Base-by-base conservation (phyloP, 1,140 invertebrate species). In the Phenacoccus solenopsis region DNA sequence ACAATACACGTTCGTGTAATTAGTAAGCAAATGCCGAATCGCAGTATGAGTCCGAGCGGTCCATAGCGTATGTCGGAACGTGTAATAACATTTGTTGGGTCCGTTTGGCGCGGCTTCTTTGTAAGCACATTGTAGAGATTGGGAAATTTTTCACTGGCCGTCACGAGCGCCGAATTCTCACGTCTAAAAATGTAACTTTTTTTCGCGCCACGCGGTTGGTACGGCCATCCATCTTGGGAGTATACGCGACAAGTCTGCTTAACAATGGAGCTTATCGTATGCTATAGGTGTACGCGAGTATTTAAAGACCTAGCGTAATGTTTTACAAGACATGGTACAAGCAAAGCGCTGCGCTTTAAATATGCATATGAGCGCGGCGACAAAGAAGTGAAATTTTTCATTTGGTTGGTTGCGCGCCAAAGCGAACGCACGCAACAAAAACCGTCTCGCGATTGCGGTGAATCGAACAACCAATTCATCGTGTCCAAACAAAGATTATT, bases 371-470 rank as follows among this genome's bases (percentile, higher is more conserved):
- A 10, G 59, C 38, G 4, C 2, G 25, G 59, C 59, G 59, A 64
- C 59, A 64, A 64, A 64, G 59, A 64, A 64, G 59, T 25, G 59
- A 64, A 64, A 64, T 64, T 64, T 64, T 64, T 64, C 59, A 64
- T 64, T 64, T 64, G 22, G 59, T 64, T 64, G 59, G 59, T 64
- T 64, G 20, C 21, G 59, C 59, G 59, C 59, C 59, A 64, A 64
- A 25, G 59, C 25, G 22, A 64, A 3, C 59, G 25, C 10, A 38
- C 9, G 32, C 9, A 38, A 64, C 21, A 64, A 64, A 64, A 24
- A 64, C 9, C 4, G 59, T 64, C n/a, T n/a, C n/a, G n/a, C 25
- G 21, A 64, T 64, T 64, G 59, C 25, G 59, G 59, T 64, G 25
- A 64, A 64, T 64, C 59, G 59, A 25, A 7, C 30, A 13, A 49